Conservation (phyloP, 2,797 vertebrate species). For the Cossypha caffra region DNA sequence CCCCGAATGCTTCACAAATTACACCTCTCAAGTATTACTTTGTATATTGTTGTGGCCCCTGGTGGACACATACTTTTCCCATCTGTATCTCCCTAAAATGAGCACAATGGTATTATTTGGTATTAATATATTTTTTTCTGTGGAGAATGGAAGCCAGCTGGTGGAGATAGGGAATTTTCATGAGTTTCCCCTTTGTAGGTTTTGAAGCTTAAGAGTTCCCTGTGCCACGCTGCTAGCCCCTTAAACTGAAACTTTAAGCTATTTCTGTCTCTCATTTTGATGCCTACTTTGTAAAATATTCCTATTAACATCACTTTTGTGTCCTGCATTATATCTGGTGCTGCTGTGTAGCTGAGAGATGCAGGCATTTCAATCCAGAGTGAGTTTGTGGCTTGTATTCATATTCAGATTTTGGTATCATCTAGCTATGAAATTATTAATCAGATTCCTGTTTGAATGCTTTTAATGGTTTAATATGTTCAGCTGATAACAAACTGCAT, state of each 20-base stretch:
- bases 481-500: constrained; percentile 37
- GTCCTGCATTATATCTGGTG: background rate
- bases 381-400: constrained; percentile 33
- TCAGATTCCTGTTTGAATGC: background rate
- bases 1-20: background rate
- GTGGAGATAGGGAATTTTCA: background rate
- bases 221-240: background rate
- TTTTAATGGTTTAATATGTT: constrained; percentile 30
- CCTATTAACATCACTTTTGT: background rate
- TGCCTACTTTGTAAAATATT: background rate
- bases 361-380: background rate
- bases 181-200: background rate
- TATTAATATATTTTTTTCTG: background rate
- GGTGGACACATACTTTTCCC: background rate
- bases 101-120: background rate
- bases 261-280: background rate
- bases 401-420: constrained; percentile 55
- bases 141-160: background rate
- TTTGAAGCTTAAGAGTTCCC: background rate
- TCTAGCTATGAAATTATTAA: constrained; percentile 43
- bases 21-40: background rate
- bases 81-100: background rate
- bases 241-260: background rate
- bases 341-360: background rate
- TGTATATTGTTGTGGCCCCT: background rate